A percentile compares a stretch with the other conserved stretches of the same genome.
phyloP scores from a whole-genome alignment of 2,797 vertebrate genomes.

The Crocidura indochinensis region DNA sequence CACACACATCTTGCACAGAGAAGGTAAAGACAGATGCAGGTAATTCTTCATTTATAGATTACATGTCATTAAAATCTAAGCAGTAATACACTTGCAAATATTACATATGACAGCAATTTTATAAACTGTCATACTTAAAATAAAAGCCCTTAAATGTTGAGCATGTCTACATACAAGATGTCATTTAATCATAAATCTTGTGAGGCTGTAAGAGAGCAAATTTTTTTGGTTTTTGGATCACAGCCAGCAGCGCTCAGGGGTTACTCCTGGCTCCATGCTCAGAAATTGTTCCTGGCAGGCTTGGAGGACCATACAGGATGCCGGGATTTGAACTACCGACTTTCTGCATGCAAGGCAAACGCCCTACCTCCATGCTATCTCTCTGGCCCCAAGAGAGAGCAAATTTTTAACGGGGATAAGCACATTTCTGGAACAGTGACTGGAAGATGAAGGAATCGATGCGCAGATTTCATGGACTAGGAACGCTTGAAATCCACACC shows the following conservation, averaged over 20 bases:
- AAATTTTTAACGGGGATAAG: neutral
- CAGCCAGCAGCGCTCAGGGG: neutral
- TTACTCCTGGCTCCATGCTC: no score
- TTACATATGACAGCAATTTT: neutral
- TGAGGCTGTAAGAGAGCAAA: conserved; percentile 29
- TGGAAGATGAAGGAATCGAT: neutral
- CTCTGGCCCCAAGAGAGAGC: no score
- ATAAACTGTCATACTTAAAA: conserved; percentile 36
- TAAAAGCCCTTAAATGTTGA: neutral
- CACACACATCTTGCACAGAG: neutral
- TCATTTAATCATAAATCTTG: conserved; percentile 29
- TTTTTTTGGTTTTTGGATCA: neutral
- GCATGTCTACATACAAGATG: conserved; percentile 51
- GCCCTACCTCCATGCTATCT: no score
- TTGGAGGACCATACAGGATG: no score
- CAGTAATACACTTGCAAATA: conserved; percentile 5
- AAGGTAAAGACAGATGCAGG: neutral
- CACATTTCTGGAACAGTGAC: neutral
- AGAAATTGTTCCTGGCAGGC: no score
- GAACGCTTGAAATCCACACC: conserved; percentile 1
- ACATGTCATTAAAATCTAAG: neutral
- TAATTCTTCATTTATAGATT: conserved; percentile 7
- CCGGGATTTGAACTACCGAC: no score
- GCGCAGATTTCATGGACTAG: neutral
- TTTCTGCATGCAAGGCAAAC: no score